phyloP scores from a whole-genome alignment of 2,113 vertebrate genomes.

The Myrmophylax atrothorax region DNA sequence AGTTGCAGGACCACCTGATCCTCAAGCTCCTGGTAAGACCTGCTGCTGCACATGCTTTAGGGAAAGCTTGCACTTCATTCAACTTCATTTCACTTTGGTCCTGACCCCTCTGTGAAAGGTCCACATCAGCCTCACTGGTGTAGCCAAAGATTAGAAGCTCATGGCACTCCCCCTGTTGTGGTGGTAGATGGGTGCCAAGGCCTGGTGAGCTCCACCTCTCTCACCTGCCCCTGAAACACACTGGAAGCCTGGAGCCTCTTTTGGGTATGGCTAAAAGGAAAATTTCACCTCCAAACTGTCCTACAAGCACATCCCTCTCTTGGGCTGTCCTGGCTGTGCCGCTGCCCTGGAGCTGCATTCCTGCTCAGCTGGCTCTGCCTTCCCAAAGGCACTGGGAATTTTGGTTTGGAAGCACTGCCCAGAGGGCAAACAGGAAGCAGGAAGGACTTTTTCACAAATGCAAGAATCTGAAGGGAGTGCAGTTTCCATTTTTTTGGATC shows the following conservation, averaged over 20 bases:
- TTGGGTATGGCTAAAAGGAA: background rate
- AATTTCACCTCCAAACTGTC: background rate
- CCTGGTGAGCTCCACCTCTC: background rate
- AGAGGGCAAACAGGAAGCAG: constrained; percentile 57
- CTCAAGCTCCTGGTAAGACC: background rate
- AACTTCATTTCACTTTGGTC: too few species aligned
- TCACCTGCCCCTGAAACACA: background rate
- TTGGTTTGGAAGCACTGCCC: constrained; percentile 41
- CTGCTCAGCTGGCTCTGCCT: constrained; percentile 5
- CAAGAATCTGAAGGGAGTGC: background rate
- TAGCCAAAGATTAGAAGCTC: background rate
- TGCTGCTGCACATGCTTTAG: fast-evolving
- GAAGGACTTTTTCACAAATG: constrained; percentile 20
- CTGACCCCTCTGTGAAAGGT: background rate
- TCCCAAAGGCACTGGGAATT: constrained; percentile 32
- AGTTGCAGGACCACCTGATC: background rate
- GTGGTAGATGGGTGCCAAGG: fast-evolving
- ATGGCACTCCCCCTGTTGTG: fast-evolving
- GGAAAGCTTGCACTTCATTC: background rate
- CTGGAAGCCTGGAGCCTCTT: background rate
- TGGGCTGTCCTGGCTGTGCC: background rate
- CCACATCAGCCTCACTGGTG: background rate
- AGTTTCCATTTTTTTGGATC: background rate
- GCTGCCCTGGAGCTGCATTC: background rate
- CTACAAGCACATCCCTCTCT: background rate